Evolutionary conservation across 2,888 invertebrate species (phyloP).

Genomic region (Chouioia cunea): DNA sequence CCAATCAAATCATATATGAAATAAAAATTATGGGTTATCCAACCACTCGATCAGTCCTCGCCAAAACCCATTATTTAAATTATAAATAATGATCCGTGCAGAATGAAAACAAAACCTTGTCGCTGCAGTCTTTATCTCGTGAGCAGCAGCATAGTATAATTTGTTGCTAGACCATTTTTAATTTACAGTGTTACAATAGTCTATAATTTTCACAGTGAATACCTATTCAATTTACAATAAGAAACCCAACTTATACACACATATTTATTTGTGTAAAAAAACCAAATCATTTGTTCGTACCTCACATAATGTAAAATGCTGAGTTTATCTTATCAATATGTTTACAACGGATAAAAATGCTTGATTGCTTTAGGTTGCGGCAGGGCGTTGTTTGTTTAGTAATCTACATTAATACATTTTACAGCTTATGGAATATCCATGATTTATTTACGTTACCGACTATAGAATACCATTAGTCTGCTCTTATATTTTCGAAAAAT

Average conservation of each 20-base stretch:
- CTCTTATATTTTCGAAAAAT: too few relatives aligned
- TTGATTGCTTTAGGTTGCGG: slow-evolving; percentile 33
- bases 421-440: too few relatives aligned
- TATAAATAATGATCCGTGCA: slow-evolving; percentile 22
- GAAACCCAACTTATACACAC: slow-evolving; percentile 1
- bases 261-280: slow-evolving; percentile 10
- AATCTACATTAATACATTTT: neutral
- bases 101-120: slow-evolving; percentile 13
- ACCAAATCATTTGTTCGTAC: neutral
- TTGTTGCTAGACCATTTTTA: slow-evolving; percentile 12
- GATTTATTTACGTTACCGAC: too few relatives aligned
- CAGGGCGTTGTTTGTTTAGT: slow-evolving; percentile 18
- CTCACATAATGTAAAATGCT: slow-evolving; percentile 26
- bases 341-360: slow-evolving; percentile 32
- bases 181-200: neutral
- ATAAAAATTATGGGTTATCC: too few relatives aligned
- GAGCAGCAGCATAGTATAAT: slow-evolving; percentile 32
- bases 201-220: slow-evolving; percentile 17
- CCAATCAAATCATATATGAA: too few relatives aligned
- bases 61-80: slow-evolving; percentile 13
- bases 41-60: too few relatives aligned
- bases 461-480: too few relatives aligned
- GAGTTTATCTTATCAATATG: slow-evolving; percentile 15
- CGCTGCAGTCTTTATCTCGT: slow-evolving; percentile 40
- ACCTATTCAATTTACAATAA: slow-evolving; percentile 13